Percentiles rank a stretch among this genome's conserved stretches.
Conservation (phyloP, 1,140 invertebrate genomes). For the Lepidurus couesii region DNA sequence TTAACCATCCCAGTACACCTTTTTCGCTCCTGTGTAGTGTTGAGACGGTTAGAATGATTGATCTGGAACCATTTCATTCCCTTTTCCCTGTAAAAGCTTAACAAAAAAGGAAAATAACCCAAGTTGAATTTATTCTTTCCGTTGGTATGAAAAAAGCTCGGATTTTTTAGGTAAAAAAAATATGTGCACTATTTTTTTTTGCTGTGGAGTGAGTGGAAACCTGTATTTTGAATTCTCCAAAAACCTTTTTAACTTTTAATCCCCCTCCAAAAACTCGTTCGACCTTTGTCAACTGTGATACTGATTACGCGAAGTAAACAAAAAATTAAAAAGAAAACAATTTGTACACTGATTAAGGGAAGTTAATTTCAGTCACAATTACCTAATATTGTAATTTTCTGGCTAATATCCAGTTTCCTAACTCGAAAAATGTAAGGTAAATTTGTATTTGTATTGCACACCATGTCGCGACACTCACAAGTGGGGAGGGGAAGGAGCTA, state of each 20-base stretch:
- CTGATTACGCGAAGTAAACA: slow-evolving; percentile 10
- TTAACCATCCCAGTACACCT: neutral
- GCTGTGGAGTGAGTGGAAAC: slow-evolving; percentile 11
- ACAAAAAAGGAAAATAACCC: neutral
- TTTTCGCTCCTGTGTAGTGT: neutral
- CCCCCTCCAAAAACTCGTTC: slow-evolving; percentile 1
- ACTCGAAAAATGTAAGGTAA: too few relatives aligned
- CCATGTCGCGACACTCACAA: too few relatives aligned
- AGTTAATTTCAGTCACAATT: too few relatives aligned
- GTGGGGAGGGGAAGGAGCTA: too few relatives aligned
- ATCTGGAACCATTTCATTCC: neutral
- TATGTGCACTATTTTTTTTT: neutral
- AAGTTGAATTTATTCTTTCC: neutral
- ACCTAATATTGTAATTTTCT: too few relatives aligned
- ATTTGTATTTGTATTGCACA: too few relatives aligned
- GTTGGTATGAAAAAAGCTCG: neutral
- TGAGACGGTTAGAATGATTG: neutral
- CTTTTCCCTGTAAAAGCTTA: neutral
- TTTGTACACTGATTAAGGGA: too few relatives aligned
- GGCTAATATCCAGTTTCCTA: too few relatives aligned
- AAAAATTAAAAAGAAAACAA: too few relatives aligned
- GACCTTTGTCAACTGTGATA: slow-evolving; percentile 22
- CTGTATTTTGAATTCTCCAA: slow-evolving; percentile 10
- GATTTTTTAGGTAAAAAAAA: slow-evolving; percentile 8
- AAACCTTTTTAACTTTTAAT: neutral